Base-by-base conservation (phyloP, 2,797 vertebrate genomes). In the Chelon auratus region DNA sequence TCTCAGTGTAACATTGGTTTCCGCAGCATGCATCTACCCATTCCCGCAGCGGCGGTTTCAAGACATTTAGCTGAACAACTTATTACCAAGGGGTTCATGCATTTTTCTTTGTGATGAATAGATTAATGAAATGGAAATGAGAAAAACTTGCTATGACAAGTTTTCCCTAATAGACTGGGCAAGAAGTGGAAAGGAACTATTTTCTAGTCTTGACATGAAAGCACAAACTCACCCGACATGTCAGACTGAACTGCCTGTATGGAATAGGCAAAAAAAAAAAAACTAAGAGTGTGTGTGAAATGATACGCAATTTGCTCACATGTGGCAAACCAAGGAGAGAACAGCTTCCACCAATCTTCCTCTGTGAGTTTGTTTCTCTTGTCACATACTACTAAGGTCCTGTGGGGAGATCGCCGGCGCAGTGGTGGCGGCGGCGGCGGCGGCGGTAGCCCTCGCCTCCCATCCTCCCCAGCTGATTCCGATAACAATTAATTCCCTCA, bases 401-500 rank as follows among this genome's bases (percentile, higher is more conserved):
- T 68, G 62, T 17, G 64, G 78, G 67, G 61, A 18, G 10, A 70
- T 58, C 8, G n/a, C 57, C 5, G 39, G 30, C 30, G 30, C 30
- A 33, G 30, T 7, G 5, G 5, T 6, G 5, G 5, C 4, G 5
- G 30, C 30, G 2, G 22, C 22, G 22, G 22, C 22, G 22, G 22
- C 50, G n/a, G 77, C n/a, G 24, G 67, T 9, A 20, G 54, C 78
- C 75, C 75, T 64, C 61, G 58, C 45, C 67, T 72, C 68, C 69
- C 64, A 33, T 75, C 75, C 42, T 78, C 66, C 72, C 59, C 61
- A 50, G 66, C 68, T 82, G 85, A 70, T 69, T 82, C 75, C 65
- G 82, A 92, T 88, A 89, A 91, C 86, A 93, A 89, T 91, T 91
- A 91, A 90, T 93, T 92, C 84, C 82, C 56, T 72, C 73, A 86